Conservation (phyloP, 2,797 vertebrate species). For the Diplodus puntazzo region DNA sequence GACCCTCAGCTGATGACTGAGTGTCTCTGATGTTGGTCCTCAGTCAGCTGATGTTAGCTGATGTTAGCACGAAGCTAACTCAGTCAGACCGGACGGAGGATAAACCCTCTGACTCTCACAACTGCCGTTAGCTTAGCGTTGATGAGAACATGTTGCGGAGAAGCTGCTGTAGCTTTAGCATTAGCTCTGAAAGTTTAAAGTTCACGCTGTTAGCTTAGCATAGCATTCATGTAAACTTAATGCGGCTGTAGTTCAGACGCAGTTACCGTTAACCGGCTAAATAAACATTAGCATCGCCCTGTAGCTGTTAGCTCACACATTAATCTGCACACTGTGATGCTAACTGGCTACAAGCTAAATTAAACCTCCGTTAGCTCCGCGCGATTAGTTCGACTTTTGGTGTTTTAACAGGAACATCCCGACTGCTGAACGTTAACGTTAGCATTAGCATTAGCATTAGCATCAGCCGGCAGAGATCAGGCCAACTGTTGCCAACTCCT, state of each 20-base stretch:
- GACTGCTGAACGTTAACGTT: background rate
- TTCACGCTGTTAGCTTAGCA: background rate
- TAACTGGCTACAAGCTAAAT: background rate
- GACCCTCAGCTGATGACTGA: no score
- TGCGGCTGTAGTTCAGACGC: background rate
- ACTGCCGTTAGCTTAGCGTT: no score
- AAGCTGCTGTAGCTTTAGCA: background rate
- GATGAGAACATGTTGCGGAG: no score
- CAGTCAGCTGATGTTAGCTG: background rate
- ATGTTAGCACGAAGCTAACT: conserved; percentile 10
- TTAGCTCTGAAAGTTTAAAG: background rate
- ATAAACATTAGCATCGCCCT: background rate
- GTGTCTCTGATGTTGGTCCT: no score
- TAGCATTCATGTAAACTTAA: no score
- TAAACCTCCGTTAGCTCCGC: rapidly evolving
- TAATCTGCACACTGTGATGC: background rate
- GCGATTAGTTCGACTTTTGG: background rate
- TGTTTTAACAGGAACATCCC: background rate
- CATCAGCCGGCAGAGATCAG: conserved; percentile 5
- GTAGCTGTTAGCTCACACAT: background rate
- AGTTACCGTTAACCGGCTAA: conserved; percentile 21
- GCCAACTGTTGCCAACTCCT: conserved; percentile 63
- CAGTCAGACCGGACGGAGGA: background rate
- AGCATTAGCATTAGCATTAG: conserved; percentile 17
- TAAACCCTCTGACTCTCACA: no score